These are phyloP conservation scores for Aptenodytes patagonicus DNA, from an alignment of 2,113 vertebrate species.

Conservation along the genomic window DNA sequence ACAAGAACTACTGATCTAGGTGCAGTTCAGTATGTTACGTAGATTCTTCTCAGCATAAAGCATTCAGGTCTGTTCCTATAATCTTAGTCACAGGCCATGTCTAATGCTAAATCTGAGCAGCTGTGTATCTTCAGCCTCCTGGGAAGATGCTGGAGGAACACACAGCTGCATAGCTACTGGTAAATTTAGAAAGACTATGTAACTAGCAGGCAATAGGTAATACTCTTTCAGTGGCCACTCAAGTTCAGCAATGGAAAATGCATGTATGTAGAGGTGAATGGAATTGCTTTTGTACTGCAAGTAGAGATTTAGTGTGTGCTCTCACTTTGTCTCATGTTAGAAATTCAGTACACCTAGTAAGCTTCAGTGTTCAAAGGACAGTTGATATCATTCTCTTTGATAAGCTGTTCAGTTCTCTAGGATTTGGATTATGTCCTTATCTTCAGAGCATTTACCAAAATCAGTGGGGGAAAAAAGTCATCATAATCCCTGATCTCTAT, in stretches of 20 bases:
- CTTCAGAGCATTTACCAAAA: neutral
- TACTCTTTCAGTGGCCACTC: neutral
- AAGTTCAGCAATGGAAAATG: neutral
- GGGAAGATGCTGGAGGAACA: neutral
- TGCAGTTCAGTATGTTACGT: neutral
- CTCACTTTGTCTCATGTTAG: neutral
- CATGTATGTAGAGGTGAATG: neutral
- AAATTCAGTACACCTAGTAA: neutral
- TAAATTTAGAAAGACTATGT: neutral
- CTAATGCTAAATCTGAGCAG: neutral
- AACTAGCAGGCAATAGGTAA: neutral
- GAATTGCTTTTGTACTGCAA: neutral
- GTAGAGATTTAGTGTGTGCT: neutral
- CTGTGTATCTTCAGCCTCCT: neutral
- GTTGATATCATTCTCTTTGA: neutral
- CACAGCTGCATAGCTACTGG: neutral
- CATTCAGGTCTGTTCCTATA: neutral
- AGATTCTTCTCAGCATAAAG: neutral
- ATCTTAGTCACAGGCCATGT: neutral
- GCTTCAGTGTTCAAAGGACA: neutral
- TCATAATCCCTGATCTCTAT: neutral
- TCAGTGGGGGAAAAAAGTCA: neutral
- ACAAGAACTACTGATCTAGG: neutral
- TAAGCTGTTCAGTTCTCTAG: neutral
- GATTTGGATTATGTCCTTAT: neutral